Evolutionary conservation across 2,888 invertebrate species (phyloP).

Genomic region (Heliconius aoede): DNA sequence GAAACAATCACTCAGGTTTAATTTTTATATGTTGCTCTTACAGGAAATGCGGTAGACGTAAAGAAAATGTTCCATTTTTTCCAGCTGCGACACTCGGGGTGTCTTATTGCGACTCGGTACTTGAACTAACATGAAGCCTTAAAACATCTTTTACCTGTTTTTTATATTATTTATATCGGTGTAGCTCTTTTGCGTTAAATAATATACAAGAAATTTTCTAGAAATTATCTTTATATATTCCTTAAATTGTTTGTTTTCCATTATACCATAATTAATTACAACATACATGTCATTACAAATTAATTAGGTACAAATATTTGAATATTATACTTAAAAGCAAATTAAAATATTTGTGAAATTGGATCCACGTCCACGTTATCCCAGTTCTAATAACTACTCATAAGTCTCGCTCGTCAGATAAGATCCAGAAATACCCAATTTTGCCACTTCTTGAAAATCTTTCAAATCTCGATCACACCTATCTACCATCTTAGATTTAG

Average conservation of each 20-base stretch:
- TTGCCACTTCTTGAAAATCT: background rate
- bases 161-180: constrained; percentile 37
- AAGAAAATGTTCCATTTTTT: constrained; percentile 24
- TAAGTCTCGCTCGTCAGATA: no score
- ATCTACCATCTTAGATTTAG: background rate
- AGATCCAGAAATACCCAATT: background rate
- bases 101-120: constrained; percentile 61
- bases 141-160: constrained; percentile 50
- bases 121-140: constrained; percentile 58
- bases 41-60: constrained; percentile 31
- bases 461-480: background rate
- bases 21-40: constrained; percentile 21
- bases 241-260: no score
- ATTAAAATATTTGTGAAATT: no score
- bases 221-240: no score
- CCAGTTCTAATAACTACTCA: no score
- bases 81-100: constrained; percentile 50
- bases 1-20: background rate
- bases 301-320: no score
- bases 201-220: no score
- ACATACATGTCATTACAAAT: no score
- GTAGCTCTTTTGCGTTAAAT: background rate
- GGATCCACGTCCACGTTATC: no score
- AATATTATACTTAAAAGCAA: no score
- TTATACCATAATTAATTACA: no score